A percentile compares a stretch with the other conserved stretches of the same genome.
Evolutionary conservation across 2,888 invertebrate species (phyloP).

Genomic region (Onchidella celtica): DNA sequence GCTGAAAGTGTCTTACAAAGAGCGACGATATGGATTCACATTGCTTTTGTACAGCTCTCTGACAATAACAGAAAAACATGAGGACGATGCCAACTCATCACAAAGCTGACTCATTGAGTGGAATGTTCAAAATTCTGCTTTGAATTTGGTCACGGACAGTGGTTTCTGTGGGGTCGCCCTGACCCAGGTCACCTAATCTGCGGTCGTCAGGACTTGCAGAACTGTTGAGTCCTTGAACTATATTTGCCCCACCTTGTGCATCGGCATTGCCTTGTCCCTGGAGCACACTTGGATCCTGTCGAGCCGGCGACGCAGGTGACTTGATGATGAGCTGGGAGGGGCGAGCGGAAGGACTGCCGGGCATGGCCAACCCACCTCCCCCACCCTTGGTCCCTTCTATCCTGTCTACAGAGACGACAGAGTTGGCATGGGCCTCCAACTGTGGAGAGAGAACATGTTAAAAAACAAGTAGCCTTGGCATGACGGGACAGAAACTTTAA

Average conservation of each 20-base stretch:
- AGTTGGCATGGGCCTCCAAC: slow-evolving; percentile 65
- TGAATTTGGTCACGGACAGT: not conserved
- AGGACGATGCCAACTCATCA: no score
- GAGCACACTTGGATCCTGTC: not conserved
- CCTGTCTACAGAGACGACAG: slow-evolving; percentile 63
- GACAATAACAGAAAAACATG: no score
- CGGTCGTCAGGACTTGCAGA: not conserved
- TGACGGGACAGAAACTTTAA: no score
- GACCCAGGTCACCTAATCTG: not conserved
- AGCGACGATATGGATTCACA: no score
- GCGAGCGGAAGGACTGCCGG: not conserved
- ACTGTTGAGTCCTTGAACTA: not conserved
- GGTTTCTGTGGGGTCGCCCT: not conserved
- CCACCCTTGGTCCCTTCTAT: slow-evolving; percentile 47
- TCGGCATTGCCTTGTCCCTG: not conserved
- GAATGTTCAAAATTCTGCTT: slow-evolving; percentile 10
- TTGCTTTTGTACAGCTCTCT: no score
- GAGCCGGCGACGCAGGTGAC: slow-evolving; percentile 1
- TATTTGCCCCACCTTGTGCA: not conserved
- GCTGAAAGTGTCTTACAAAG: no score
- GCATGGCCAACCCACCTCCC: not conserved
- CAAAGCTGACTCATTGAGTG: slow-evolving; percentile 36
- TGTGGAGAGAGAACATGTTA: slow-evolving; percentile 47
- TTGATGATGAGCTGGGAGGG: not conserved
- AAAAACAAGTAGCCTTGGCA: no score